phyloP scores from a whole-genome alignment of 2,113 vertebrate genomes.

The Thamnophis sirtalis region DNA sequence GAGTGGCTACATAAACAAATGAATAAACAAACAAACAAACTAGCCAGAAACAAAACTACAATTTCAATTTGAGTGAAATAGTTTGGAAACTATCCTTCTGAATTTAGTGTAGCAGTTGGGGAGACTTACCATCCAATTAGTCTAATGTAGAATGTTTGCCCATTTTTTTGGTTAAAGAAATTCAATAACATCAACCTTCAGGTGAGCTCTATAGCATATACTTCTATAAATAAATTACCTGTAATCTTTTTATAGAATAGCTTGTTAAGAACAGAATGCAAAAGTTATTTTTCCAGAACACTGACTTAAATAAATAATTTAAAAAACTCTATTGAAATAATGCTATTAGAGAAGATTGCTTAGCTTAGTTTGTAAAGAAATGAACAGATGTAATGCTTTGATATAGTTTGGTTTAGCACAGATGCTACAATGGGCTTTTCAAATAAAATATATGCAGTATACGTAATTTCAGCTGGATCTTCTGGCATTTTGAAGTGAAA shows the following conservation, averaged over 20 bases:
- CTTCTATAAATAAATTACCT: not conserved
- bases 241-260: not conserved
- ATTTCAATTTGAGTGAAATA: not conserved
- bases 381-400: slow-evolving; percentile 75
- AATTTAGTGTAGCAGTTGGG: not conserved
- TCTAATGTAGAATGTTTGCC: not conserved
- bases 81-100: not conserved
- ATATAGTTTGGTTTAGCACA: slow-evolving; percentile 72
- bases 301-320: slow-evolving; percentile 2
- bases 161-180: not conserved
- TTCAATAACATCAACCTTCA: not conserved
- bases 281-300: slow-evolving; percentile 31
- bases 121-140: not conserved
- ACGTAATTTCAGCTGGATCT: slow-evolving; percentile 73
- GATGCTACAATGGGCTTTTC: slow-evolving; percentile 71
- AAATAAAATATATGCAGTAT: slow-evolving; percentile 74
- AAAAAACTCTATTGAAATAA: slow-evolving; percentile 49
- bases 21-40: not conserved
- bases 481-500: slow-evolving; percentile 74
- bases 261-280: not conserved
- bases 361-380: slow-evolving; percentile 65
- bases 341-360: slow-evolving; percentile 53
- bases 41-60: not conserved
- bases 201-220: not conserved
- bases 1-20: not conserved